phyloP scores from a whole-genome alignment of 2,113 vertebrate genomes.

The Psittacara wagleri region DNA sequence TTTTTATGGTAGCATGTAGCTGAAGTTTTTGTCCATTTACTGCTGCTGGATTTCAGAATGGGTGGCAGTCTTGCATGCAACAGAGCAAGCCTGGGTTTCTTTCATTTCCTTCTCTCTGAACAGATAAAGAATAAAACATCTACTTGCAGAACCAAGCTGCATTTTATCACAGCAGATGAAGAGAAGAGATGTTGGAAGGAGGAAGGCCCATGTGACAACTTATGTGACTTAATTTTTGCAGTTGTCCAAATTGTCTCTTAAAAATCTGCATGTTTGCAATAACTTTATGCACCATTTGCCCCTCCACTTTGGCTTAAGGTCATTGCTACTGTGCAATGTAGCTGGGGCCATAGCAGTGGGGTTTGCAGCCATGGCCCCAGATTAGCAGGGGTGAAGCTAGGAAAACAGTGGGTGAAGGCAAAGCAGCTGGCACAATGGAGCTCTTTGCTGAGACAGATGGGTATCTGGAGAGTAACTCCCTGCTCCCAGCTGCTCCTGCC shows the following conservation, averaged over 20 bases:
- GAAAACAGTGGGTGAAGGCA: neutral
- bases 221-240: neutral
- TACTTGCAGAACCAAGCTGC: neutral
- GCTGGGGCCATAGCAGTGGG: neutral
- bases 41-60: neutral
- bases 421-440: neutral
- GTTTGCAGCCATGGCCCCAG: neutral
- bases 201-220: neutral
- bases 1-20: neutral
- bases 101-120: neutral
- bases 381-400: neutral
- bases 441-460: neutral
- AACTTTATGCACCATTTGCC: neutral
- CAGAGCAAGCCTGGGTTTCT: neutral
- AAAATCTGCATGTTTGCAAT: neutral
- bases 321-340: neutral
- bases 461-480: neutral
- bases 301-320: neutral
- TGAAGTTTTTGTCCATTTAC: neutral
- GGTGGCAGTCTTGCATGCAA: neutral
- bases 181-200: neutral
- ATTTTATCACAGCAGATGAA: neutral
- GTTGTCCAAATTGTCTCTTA: neutral
- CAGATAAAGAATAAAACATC: neutral
- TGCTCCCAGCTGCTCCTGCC: constrained; percentile 6